Percentiles rank a stretch among this genome's conserved stretches.
Conservation (phyloP, 2,888 invertebrate genomes). For the Celastrina argiolus region DNA sequence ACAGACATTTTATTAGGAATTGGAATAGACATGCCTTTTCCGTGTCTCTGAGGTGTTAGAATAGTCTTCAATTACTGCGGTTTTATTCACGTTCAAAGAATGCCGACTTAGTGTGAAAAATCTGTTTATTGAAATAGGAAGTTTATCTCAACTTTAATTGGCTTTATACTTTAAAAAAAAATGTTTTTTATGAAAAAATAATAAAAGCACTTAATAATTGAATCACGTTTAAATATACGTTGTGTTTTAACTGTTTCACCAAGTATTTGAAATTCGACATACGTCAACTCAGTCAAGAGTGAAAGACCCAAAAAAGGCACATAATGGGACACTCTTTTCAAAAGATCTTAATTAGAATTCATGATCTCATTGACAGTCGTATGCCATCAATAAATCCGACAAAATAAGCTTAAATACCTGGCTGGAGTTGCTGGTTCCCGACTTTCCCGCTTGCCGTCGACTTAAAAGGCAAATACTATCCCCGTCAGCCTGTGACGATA, state of each 20-base stretch:
- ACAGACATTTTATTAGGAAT: slow-evolving; percentile 10
- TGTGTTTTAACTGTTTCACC: too few relatives aligned
- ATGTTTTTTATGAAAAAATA: too few relatives aligned
- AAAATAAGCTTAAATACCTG: not conserved
- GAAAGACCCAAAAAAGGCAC: not conserved
- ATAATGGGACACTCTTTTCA: not conserved
- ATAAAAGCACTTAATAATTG: too few relatives aligned
- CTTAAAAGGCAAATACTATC: slow-evolving; percentile 36
- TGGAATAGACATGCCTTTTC: not conserved
- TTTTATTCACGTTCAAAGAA: not conserved
- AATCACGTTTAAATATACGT: too few relatives aligned
- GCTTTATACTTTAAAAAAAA: too few relatives aligned
- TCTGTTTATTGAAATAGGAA: not conserved
- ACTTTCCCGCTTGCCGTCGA: slow-evolving; percentile 36
- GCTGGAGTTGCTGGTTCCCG: not conserved
- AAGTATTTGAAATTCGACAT: too few relatives aligned
- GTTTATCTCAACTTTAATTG: not conserved
- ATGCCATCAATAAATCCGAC: not conserved
- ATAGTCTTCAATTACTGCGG: not conserved
- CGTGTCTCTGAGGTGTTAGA: slow-evolving; percentile 1
- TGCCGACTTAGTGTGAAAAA: not conserved
- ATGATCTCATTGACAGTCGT: not conserved
- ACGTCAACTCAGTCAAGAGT: too few relatives aligned
- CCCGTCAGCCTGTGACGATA: slow-evolving; percentile 31
- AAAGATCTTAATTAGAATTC: not conserved